phyloP scores from a whole-genome alignment of 2,888 invertebrate species.

The Dicranocentrus wangi region DNA sequence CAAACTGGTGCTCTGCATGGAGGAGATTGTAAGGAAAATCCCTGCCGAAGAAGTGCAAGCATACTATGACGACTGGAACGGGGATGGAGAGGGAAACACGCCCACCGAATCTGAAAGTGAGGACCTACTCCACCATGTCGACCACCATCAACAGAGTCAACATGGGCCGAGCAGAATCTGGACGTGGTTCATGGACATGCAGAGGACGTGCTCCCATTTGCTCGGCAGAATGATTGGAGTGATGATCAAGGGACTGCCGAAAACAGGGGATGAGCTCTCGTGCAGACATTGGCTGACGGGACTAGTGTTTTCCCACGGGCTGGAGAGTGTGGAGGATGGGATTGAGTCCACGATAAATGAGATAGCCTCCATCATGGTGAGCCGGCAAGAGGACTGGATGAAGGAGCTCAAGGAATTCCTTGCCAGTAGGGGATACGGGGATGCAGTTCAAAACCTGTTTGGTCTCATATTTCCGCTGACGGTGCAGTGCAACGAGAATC shows the following conservation, averaged over 20 bases:
- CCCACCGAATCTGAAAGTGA: constrained; percentile 75
- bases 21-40: constrained; percentile 68
- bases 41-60: constrained; percentile 64
- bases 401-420: constrained; percentile 58
- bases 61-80: constrained; percentile 62
- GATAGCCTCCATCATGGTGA: constrained; percentile 61
- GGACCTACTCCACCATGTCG: constrained; percentile 23
- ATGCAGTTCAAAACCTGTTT: constrained; percentile 61
- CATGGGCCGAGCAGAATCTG: constrained; percentile 75
- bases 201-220: constrained; percentile 79
- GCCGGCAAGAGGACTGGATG: constrained; percentile 65
- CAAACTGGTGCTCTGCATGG: constrained; percentile 74
- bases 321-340: constrained; percentile 66
- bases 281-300: constrained; percentile 77
- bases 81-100: constrained; percentile 76
- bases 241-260: constrained; percentile 77
- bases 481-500: not conserved
- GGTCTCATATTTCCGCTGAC: constrained; percentile 67
- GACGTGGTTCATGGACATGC: constrained; percentile 80
- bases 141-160: not conserved
- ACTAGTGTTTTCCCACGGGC: constrained; percentile 75
- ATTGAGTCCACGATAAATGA: constrained; percentile 34
- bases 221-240: constrained; percentile 79
- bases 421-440: constrained; percentile 42
- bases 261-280: constrained; percentile 76